phyloP scores from a whole-genome alignment of 1,140 invertebrate species.

The Sitophilus oryzae region DNA sequence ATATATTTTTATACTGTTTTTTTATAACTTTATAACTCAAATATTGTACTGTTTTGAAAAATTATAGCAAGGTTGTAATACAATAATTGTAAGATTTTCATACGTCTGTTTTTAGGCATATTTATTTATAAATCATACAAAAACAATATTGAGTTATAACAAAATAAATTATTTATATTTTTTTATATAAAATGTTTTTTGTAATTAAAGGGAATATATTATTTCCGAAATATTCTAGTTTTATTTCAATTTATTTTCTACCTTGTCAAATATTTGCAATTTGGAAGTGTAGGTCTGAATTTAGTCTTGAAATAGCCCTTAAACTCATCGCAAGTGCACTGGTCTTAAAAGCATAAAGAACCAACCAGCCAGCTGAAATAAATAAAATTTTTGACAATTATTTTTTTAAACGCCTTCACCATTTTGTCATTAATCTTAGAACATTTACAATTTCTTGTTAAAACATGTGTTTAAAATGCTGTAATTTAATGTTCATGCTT shows the following conservation, averaged over 20 bases:
- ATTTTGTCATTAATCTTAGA: too few relatives aligned
- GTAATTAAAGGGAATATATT: not conserved
- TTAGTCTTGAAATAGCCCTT: too few relatives aligned
- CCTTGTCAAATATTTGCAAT: too few relatives aligned
- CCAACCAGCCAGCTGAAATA: not conserved
- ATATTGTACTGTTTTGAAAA: not conserved
- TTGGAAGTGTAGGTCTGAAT: too few relatives aligned
- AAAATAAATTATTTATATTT: too few relatives aligned
- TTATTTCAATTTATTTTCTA: not conserved
- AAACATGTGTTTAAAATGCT: too few relatives aligned
- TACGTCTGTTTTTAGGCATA: not conserved
- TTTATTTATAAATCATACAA: too few relatives aligned
- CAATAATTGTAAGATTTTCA: not conserved
- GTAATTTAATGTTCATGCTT: conserved; percentile 62
- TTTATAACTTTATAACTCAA: too few relatives aligned
- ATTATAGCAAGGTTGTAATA: not conserved
- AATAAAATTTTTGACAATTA: not conserved
- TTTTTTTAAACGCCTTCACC: not conserved
- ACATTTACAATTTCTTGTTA: not conserved
- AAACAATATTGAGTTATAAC: too few relatives aligned
- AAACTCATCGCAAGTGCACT: not conserved
- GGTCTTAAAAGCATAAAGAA: too few relatives aligned
- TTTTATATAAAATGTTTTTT: not conserved
- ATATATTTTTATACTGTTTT: too few relatives aligned
- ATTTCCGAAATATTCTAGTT: not conserved